Conservation (phyloP, 1,140 invertebrate genomes). For the Cataglyphis hispanica region DNA sequence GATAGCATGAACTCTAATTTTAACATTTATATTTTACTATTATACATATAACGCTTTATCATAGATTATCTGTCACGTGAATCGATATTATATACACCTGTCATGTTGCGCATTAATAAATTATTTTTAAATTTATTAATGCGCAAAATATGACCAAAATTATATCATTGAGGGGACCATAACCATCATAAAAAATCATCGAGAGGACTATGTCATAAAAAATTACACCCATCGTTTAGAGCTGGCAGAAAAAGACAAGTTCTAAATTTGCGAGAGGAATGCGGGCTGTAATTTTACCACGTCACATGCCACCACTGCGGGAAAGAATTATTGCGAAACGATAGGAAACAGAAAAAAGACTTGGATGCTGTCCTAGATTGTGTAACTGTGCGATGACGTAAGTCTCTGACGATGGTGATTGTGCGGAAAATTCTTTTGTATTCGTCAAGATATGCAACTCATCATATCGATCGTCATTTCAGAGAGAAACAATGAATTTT, state of each 20-base stretch:
- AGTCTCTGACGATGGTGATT: slow-evolving; percentile 37
- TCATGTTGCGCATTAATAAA: not conserved
- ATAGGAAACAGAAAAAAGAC: slow-evolving; percentile 25
- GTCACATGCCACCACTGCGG: not conserved
- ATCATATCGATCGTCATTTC: not conserved
- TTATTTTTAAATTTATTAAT: not conserved
- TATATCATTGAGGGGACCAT: not conserved
- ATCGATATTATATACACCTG: not conserved
- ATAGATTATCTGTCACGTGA: not conserved
- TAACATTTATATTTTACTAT: not conserved
- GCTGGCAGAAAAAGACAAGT: not conserved
- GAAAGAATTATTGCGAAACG: slow-evolving; percentile 68
- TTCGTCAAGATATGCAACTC: not conserved
- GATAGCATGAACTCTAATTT: slow-evolving; percentile 1
- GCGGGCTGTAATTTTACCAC: slow-evolving; percentile 26
- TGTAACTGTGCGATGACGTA: slow-evolving; percentile 50
- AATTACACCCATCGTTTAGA: not conserved
- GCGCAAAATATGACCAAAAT: not conserved
- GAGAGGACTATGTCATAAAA: not conserved
- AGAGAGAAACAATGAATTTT: slow-evolving; percentile 20
- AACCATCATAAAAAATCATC: not conserved
- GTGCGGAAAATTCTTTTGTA: slow-evolving; percentile 53
- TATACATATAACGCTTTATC: not conserved
- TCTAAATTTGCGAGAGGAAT: slow-evolving; percentile 40
- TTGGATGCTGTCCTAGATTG: slow-evolving; percentile 66